Percentiles rank a stretch among this genome's conserved stretches.
Evolutionary conservation across 2,797 vertebrate genomes (phyloP).

Genomic region (Lepilemur septentrionalis): DNA sequence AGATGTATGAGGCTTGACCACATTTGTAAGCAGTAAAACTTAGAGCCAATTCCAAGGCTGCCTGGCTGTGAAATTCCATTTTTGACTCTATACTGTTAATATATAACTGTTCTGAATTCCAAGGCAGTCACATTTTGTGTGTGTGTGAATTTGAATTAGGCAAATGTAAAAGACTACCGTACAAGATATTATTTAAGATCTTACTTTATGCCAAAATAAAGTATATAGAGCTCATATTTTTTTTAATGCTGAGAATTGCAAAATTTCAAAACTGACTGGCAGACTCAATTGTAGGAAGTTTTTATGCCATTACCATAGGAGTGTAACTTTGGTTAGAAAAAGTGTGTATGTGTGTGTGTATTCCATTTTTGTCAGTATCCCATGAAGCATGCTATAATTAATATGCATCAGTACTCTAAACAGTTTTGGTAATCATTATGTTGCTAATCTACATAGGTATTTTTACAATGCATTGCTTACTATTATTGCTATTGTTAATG

Average conservation of each 20-base stretch:
- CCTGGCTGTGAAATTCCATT: not conserved
- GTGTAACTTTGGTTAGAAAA: not conserved
- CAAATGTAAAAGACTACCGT: not conserved
- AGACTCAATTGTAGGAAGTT: not conserved
- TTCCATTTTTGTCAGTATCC: not conserved
- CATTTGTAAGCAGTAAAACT: not conserved
- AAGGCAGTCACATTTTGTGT: not conserved
- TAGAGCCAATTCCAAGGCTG: not conserved
- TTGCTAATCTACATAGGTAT: too few relatives aligned
- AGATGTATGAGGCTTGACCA: not conserved
- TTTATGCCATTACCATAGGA: not conserved
- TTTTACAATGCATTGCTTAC: not conserved
- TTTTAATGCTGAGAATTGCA: not conserved
- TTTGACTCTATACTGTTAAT: not conserved
- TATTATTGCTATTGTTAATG: not conserved
- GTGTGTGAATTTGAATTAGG: constrained; percentile 13
- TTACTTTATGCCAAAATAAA: constrained; percentile 29
- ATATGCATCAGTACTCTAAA: not conserved
- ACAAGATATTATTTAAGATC: constrained; percentile 3
- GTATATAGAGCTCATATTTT: not conserved
- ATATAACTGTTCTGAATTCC: not conserved
- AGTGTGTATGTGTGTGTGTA: too few relatives aligned
- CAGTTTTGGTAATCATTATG: not conserved
- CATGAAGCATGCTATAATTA: not conserved
- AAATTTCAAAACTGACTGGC: not conserved